Base-by-base conservation (phyloP, 2,797 vertebrate species). In the Salmo trutta region DNA sequence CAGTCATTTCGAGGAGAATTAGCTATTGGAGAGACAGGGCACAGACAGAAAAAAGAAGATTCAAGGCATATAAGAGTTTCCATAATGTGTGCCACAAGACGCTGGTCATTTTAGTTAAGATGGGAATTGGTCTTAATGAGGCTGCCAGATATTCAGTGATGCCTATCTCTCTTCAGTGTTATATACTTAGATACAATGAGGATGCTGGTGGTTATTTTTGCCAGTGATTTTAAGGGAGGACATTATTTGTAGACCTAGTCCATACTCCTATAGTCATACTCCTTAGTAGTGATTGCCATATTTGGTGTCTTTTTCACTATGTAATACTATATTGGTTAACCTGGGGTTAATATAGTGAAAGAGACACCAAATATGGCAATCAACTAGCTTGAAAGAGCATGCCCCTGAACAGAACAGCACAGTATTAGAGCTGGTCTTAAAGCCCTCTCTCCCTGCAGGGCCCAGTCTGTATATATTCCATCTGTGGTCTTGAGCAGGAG, bases 1-100 rank as follows among this genome's bases (percentile, higher is more conserved):
- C 86, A 90, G 87, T 91, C 82, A 84, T 88, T 83, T 79, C 14
- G 77, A 83, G 85, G 83, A 81, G 85, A 90, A 90, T 91, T 87
- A 90, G 88, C 84, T 85, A 79, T 64, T 84, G 80, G 86, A 88
- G 81, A 85, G 80, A 80, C 81, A 33, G 83, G 88, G 85, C 83
- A 77, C 80, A 82, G 80, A 82, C 69, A n/a, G 76, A 87, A 83
- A 82, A 80, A 85, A 87, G 7, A 36, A 80, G 67, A 77, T 47
- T 33, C 56, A 10, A 73, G 77, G 75, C 80, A 82, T 75, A 17
- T 33, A 73, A 81, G 64, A 74, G 36, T 67, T 21, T 80, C 16
- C 65, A 33, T 19, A 66, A 33, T 0, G 5, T 67, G 24, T 31
- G 24, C 19, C n/a, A 19, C n/a, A 59, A 59, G 56, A 59, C 3